Evolutionary conservation across 1,140 invertebrate genomes (phyloP).

Genomic region (Ephestia elutella): DNA sequence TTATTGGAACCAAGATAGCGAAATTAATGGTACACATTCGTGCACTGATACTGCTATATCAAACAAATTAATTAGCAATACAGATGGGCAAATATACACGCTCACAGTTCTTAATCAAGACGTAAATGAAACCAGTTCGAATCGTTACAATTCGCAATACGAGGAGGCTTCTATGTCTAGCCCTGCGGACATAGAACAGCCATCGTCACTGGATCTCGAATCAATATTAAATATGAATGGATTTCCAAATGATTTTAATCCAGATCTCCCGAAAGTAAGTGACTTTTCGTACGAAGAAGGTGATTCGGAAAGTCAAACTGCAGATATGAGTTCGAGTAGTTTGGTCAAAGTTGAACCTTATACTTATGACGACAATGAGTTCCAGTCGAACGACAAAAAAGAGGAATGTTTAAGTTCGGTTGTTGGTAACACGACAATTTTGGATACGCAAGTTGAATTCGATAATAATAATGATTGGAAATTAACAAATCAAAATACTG

Average conservation of each 20-base stretch:
- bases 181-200: slow-evolving; percentile 75
- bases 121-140: slow-evolving; percentile 74
- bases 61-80: slow-evolving; percentile 72
- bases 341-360: slow-evolving; percentile 79
- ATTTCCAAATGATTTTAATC: slow-evolving; percentile 73
- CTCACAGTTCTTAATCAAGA: slow-evolving; percentile 80
- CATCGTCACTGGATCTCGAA: slow-evolving; percentile 78
- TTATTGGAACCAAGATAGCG: slow-evolving; percentile 81
- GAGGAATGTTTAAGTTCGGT: slow-evolving; percentile 70
- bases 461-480: slow-evolving; percentile 89
- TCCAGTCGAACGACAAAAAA: slow-evolving; percentile 78
- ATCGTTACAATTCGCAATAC: slow-evolving; percentile 69
- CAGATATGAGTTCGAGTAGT: slow-evolving; percentile 77
- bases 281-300: slow-evolving; percentile 77
- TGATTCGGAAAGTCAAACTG: slow-evolving; percentile 76
- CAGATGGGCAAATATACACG: slow-evolving; percentile 79
- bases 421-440: slow-evolving; percentile 67
- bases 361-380: slow-evolving; percentile 81
- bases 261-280: slow-evolving; percentile 75
- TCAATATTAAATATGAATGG: slow-evolving; percentile 79
- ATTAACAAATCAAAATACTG: slow-evolving; percentile 79
- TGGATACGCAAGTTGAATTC: slow-evolving; percentile 75
- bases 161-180: slow-evolving; percentile 77
- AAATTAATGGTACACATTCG: slow-evolving; percentile 71
- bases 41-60: slow-evolving; percentile 66